Base-by-base conservation (phyloP, 2,888 invertebrate species). In the Isotomurus palustris region DNA sequence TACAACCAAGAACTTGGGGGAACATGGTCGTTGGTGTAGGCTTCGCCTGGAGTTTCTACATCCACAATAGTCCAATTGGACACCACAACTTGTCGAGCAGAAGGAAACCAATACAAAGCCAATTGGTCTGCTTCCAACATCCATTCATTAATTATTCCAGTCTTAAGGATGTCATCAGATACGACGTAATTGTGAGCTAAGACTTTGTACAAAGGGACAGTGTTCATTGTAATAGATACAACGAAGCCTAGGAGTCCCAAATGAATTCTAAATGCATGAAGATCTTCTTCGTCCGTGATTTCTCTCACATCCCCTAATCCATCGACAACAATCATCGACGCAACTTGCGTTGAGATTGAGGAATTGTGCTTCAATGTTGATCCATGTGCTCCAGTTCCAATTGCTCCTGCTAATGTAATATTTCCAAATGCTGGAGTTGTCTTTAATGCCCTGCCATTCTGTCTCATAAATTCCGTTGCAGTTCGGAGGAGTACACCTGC, bases 341-440 rank as follows among this genome's bases (percentile, higher is more conserved):
- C 40, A 12, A 48, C 48, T 32, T 56, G 52, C 12, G 25, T 38
- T 5, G 60, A 56, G 35, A 60, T 27, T 3, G 53, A 44, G 17
- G 49, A 17, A 8, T 19, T 38, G 53, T 36, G 41, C 17, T 45
- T 45, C 17, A 55, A 1, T 17, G 47, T 32, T 12, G 52, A 51
- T 17, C 60, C 61, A 24, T 61, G 61, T 0, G 61, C 57, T 28
- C 47, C 57, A 0, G 61, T 61, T 4, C 61, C 61, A 2, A 60
- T 43, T 5, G 52, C 55, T 1, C 60, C 60, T 2, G 49, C 58
- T 4, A 58, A 35, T 5, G 58, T 58, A 22, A 57, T 51, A 40
- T 53, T 48, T 24, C 57, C 57, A 52, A 35, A 57, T 3, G 45
- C 57, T 3, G 57, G 57, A 4, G 57, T 57, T 43, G 52, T 52